Percentiles rank a stretch among this genome's conserved stretches.
These are phyloP conservation scores for Ennomos erosarius DNA, from an alignment of 2,888 invertebrate species.

Conservation along the genomic window DNA sequence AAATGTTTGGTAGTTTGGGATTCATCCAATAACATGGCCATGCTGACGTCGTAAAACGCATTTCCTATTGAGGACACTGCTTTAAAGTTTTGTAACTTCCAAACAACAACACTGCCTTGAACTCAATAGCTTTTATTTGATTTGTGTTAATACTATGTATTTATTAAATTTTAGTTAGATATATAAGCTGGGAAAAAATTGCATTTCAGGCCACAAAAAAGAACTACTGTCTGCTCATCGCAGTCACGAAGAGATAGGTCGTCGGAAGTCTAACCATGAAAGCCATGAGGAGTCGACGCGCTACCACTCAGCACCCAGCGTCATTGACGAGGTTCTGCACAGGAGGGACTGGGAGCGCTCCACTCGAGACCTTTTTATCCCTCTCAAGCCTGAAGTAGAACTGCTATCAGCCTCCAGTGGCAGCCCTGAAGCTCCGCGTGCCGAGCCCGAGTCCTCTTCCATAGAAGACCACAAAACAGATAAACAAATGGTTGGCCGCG, in stretches of 20 bases:
- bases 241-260: constrained; percentile 73
- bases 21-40: constrained; percentile 19
- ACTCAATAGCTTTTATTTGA: no score
- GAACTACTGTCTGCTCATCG: constrained; percentile 66
- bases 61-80: constrained; percentile 2
- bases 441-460: constrained; percentile 55
- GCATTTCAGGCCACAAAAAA: constrained; percentile 57
- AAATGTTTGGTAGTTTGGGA: constrained; percentile 16
- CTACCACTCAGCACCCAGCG: constrained; percentile 78
- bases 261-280: constrained; percentile 60
- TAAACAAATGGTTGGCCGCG: constrained; percentile 44
- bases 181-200: neutral
- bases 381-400: constrained; percentile 52
- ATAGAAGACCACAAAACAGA: constrained; percentile 51
- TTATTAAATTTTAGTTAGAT: no score
- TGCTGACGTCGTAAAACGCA: constrained; percentile 9
- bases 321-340: constrained; percentile 74
- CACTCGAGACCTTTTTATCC: constrained; percentile 69
- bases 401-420: constrained; percentile 45
- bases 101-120: neutral
- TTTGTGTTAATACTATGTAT: no score
- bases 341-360: constrained; percentile 78
- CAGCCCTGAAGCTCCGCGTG: constrained; percentile 49
- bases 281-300: constrained; percentile 51
- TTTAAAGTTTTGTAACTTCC: neutral